Conservation (phyloP, 2,797 vertebrate genomes). For the Eulemur albifrons region DNA sequence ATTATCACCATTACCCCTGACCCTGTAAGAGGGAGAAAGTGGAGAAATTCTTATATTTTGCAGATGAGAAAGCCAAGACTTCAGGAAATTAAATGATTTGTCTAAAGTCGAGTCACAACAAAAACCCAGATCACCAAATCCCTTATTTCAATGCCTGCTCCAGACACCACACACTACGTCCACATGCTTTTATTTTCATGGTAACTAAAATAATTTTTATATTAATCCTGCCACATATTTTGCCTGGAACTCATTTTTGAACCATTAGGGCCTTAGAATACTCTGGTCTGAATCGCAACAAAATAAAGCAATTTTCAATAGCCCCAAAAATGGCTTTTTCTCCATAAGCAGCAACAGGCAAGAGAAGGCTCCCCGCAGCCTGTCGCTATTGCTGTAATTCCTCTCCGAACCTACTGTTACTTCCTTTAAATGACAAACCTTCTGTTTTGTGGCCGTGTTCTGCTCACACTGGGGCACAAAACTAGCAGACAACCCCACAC, state of each 20-base stretch:
- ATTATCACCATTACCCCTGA: too few species aligned
- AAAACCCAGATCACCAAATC: neutral
- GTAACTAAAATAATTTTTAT: neutral
- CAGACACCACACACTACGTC: neutral
- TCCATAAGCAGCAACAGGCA: neutral
- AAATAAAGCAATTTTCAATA: slow-evolving; percentile 5
- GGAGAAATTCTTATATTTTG: neutral
- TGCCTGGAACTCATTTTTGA: neutral
- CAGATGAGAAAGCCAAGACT: neutral
- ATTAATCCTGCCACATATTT: neutral
- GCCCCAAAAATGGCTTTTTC: neutral
- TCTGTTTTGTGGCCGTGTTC: neutral
- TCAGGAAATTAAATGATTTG: neutral
- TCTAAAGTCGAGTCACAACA: neutral
- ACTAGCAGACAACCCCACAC: neutral
- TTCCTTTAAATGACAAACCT: neutral
- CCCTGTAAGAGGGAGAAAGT: too few species aligned
- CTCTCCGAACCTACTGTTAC: neutral
- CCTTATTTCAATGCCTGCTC: neutral
- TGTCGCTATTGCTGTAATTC: neutral
- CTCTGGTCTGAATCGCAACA: neutral
- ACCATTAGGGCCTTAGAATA: neutral
- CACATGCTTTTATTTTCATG: neutral
- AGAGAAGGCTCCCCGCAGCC: neutral
- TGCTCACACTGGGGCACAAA: neutral